Evolutionary conservation across 2,113 vertebrate genomes (phyloP), one percentile per base, ranked within the genome.

Genomic region (Drymodes brunneopygia): DNA sequence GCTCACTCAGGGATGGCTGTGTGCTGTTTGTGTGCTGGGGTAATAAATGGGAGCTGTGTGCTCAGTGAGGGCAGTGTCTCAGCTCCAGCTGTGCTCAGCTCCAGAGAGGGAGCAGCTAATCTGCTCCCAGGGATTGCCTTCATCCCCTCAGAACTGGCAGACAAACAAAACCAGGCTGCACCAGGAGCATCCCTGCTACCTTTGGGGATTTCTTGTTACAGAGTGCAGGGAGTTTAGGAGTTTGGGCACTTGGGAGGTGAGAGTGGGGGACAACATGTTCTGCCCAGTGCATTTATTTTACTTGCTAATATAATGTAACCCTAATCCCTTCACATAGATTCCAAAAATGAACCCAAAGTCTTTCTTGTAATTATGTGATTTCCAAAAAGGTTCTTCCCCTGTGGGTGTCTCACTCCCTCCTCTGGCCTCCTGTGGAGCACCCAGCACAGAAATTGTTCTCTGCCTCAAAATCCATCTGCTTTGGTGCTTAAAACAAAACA

Each of bases 121-220:
- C 69, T 83, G 2, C n/a, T 44, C 23, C 36, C 56, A 28, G 21
- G 75, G 60, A 15, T 54, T 36, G 77, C 31, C 74, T 31, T 13
- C 25, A 22, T 56, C 38, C 14, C 21, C n/a, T 25, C 38, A 72
- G 12, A 78, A 92, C 53, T 10, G 42, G 1, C 71, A 54, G 45
- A 8, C 4, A 36, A 44, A 28, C 24, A 36, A 61, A 75, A 42
- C 1, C 20, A 91, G 38, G 28, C 22, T 54, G 54, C 71, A 14
- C 5, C 15, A 67, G 17, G 35, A 67, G 16, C 2, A 8, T 4
- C 73, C 10, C 3, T 11, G 4, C 28, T 12, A 19, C 2, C 5
- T 77, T 44, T 54, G 28, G 47, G 18, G 12, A 16, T 47, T 78
- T 86, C 40, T 88, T 12, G 0, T 29, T 12, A 8, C 0, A 3